Base-by-base conservation (phyloP, 2,113 vertebrate genomes). In the Callionymus lyra region DNA sequence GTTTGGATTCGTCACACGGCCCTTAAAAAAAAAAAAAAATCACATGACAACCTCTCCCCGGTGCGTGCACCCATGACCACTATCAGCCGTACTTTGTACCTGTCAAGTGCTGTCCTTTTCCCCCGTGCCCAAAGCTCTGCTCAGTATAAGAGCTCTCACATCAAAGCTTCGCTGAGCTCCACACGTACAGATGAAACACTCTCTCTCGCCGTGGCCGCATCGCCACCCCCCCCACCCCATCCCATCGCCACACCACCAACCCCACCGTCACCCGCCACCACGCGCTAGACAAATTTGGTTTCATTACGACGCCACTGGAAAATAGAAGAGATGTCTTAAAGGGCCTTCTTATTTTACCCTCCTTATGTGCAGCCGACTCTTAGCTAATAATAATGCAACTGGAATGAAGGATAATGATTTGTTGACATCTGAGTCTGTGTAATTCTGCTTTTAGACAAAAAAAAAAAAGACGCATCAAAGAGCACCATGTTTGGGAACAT, bases 81-180 rank as follows among this genome's bases (percentile, higher is more conserved):
- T 79, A 76, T 81, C 75, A 77, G 76, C 71, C 72, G 40, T 67
- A 74, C 81, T 85, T 82, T 85, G 79, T 84, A 85, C 84, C 82
- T 82, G 79, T 82, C 79, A 82, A 86, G 85, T 82, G 77, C 65
- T 66, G 76, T 78, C 76, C 83, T 74, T 77, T 72, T 66, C 67
- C 70, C 70, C 67, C 62, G 70, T 67, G 70, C 81, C 78, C 80
- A 77, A 59, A 81, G 72, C 80, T 65, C 53, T 50, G 76, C 76
- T 67, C 56, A 47, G 74, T 70, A 75, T 62, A 61, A 82, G 72
- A 82, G 78, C 79, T 76, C 75, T 79, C 75, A 79, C 83, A 82
- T 85, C 81, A 86, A 87, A 85, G 82, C 74, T 62, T 71, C 53
- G 55, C 69, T 59, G 74, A 80, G 80, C 74, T 77, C 70, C 77